Conservation (phyloP, 2,888 invertebrate genomes). For the Ormia ochracea region DNA sequence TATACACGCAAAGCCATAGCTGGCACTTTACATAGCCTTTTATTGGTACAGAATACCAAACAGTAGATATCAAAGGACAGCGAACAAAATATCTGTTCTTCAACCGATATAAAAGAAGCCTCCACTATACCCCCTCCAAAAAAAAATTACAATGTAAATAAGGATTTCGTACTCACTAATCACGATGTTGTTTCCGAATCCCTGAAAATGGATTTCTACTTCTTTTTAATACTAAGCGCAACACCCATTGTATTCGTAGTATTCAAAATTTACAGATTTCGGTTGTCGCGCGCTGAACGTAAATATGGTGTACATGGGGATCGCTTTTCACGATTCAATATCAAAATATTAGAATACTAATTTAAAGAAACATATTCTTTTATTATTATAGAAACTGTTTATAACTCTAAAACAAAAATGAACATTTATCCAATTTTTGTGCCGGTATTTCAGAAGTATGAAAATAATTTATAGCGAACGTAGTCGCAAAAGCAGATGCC, state of each 20-base stretch:
- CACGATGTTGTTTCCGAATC: constrained; percentile 70
- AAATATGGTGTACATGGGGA: constrained; percentile 76
- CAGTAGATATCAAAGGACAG: neutral
- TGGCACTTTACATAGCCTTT: no score
- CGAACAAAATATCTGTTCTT: neutral
- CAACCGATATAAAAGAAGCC: neutral
- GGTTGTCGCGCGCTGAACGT: constrained; percentile 74
- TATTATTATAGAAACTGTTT: neutral
- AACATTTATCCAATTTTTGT: constrained; percentile 17
- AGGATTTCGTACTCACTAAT: constrained; percentile 27
- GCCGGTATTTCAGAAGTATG: no score
- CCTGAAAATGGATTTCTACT: constrained; percentile 70
- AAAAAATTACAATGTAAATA: constrained; percentile 15
- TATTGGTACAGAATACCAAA: no score
- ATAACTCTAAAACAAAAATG: neutral
- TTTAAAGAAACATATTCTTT: neutral
- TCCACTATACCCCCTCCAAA: neutral
- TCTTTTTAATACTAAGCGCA: constrained; percentile 70
- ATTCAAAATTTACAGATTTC: constrained; percentile 72
- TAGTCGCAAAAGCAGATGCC: no score
- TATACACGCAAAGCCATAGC: no score
- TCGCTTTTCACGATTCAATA: constrained; percentile 74
- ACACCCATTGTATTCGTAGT: constrained; percentile 70
- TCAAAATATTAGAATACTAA: constrained; percentile 73
- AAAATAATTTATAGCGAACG: no score